Evolutionary conservation across 2,797 vertebrate genomes (phyloP).

Genomic region (Crax fasciolata): DNA sequence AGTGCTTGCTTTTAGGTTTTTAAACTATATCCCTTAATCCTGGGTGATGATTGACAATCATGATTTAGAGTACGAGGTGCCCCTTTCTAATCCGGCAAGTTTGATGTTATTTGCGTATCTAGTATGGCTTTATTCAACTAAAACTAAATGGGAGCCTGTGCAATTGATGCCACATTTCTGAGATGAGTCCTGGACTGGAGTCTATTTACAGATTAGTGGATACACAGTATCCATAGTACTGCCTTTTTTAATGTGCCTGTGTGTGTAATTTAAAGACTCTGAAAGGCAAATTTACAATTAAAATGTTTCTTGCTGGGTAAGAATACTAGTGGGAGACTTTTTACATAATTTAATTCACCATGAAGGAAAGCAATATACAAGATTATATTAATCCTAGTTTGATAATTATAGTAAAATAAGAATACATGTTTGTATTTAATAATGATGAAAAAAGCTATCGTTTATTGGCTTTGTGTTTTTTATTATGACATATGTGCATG

Average conservation of each 20-base stretch:
- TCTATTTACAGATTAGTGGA: conserved; percentile 87
- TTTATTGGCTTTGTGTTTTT: conserved; percentile 42
- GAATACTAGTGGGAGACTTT: conserved; percentile 73
- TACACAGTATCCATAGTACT: conserved; percentile 72
- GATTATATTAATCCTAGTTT: conserved; percentile 80
- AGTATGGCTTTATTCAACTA: conserved; percentile 95
- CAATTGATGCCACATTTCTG: conserved; percentile 85
- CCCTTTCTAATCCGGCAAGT: conserved; percentile 98
- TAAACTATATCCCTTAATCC: conserved; percentile 99
- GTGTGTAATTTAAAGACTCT: conserved; percentile 78
- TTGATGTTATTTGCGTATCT: conserved; percentile 99
- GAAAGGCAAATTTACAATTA: conserved; percentile 82
- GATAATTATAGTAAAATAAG: conserved; percentile 75
- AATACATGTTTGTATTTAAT: conserved; percentile 68
- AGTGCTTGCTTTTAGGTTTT: conserved; percentile 99
- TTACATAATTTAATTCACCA: conserved; percentile 74
- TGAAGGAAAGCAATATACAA: conserved; percentile 72
- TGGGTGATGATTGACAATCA: conserved; percentile 99
- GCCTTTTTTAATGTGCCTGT: conserved; percentile 35
- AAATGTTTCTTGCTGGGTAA: conserved; percentile 80
- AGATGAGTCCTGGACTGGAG: conserved; percentile 82
- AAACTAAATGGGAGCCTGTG: conserved; percentile 84
- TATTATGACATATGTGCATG: not conserved
- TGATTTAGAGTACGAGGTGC: conserved; percentile 99
- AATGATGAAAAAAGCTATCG: conserved; percentile 49